Conservation (phyloP, 2,113 vertebrate species). For the Nematolebias whitei region DNA sequence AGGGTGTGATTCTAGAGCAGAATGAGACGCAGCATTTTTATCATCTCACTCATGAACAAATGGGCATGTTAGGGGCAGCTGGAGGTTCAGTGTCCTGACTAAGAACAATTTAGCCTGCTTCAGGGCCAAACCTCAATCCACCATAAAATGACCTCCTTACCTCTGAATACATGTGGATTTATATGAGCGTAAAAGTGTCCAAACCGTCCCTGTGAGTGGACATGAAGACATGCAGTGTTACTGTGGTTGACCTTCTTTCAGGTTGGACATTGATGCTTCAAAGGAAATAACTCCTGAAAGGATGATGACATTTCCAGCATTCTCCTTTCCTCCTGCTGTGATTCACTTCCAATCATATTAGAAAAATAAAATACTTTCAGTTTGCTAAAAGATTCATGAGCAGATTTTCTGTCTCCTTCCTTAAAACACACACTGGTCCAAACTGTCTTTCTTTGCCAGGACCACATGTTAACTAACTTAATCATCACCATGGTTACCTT, state of each 20-base stretch:
- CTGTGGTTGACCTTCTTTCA: neutral
- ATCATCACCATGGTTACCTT: constrained; percentile 40
- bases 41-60: no score
- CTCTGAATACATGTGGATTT: no score
- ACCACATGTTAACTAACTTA: constrained; percentile 37
- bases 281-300: constrained; percentile 8
- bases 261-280: constrained; percentile 4
- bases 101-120: constrained; percentile 29
- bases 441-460: constrained; percentile 37
- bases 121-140: constrained; percentile 23
- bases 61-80: no score
- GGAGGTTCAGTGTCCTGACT: constrained; percentile 12
- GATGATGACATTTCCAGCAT: constrained; percentile 55
- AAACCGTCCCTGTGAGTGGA: constrained; percentile 28
- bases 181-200: neutral
- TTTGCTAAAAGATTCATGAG: constrained; percentile 52
- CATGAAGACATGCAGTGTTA: constrained; percentile 11
- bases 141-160: no score
- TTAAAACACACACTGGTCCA: constrained; percentile 29
- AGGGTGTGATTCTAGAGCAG: no score
- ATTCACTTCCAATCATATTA: neutral
- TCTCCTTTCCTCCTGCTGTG: constrained; percentile 10
- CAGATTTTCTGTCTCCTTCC: constrained; percentile 26
- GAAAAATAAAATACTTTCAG: constrained; percentile 28
- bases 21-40: no score